Conservation (phyloP, 2,797 vertebrate species). For the Halcyon leucocephala region DNA sequence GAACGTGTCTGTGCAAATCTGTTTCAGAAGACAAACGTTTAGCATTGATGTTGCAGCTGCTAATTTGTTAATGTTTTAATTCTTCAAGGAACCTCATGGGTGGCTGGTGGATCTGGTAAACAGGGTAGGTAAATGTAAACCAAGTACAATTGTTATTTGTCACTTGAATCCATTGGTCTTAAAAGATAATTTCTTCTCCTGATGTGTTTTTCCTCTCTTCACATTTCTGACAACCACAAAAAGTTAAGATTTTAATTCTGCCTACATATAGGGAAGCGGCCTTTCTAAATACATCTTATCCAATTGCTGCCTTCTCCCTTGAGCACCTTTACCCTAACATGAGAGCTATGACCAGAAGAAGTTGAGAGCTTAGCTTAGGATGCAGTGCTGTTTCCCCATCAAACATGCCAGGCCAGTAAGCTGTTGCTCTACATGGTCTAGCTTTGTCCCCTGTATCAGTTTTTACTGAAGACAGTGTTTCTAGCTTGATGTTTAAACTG, state of each 20-base stretch:
- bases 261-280: not conserved
- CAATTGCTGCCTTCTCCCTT: not conserved
- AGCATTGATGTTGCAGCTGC: not conserved
- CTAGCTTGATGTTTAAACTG: not conserved
- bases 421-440: not conserved
- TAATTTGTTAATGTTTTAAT: slow-evolving; percentile 50
- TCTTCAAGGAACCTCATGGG: slow-evolving; percentile 96
- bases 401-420: not conserved
- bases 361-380: not conserved
- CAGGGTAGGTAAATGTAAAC: slow-evolving; percentile 83
- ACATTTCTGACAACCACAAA: not conserved
- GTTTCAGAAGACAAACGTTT: not conserved
- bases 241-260: not conserved
- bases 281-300: not conserved
- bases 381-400: not conserved
- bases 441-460: not conserved
- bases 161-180: not conserved
- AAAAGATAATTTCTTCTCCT: not conserved
- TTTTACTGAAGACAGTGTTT: not conserved
- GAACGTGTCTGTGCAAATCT: not conserved
- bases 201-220: not conserved
- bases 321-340: not conserved
- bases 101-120: slow-evolving; percentile 99
- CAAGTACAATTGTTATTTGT: not conserved
- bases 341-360: not conserved